Evolutionary conservation across 2,888 invertebrate genomes (phyloP).

Genomic region (Agrochola macilenta): DNA sequence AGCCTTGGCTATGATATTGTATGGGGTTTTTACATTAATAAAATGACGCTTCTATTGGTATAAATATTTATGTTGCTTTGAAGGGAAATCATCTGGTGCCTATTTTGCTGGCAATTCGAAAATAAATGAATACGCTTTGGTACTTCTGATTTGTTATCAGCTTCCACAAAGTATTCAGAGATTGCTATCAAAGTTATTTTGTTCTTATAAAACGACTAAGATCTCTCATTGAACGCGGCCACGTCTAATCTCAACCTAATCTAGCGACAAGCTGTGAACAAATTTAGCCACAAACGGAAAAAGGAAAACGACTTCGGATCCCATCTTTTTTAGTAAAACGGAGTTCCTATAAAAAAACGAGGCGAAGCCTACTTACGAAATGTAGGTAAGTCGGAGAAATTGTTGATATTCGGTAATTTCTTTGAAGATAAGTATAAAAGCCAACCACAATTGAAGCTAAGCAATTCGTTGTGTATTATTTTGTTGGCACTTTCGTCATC

Average conservation of each 20-base stretch:
- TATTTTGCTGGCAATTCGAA: too few species aligned
- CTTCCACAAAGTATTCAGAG: conserved; percentile 24
- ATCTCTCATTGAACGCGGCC: conserved; percentile 62
- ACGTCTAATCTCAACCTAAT: conserved; percentile 74
- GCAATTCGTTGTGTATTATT: not conserved
- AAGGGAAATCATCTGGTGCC: conserved; percentile 28
- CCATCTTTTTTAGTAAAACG: conserved; percentile 66
- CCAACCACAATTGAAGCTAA: not conserved
- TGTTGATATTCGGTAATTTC: conserved; percentile 52
- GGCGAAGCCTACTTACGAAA: conserved; percentile 77
- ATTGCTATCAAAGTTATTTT: conserved; percentile 43
- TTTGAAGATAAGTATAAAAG: conserved; percentile 4
- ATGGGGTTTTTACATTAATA: conserved; percentile 16
- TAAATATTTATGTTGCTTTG: conserved; percentile 49
- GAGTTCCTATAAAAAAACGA: conserved; percentile 71
- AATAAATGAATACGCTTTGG: conserved; percentile 8
- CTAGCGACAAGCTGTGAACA: conserved; percentile 76
- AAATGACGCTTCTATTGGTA: conserved; percentile 29
- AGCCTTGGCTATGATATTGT: conserved; percentile 36
- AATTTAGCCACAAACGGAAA: conserved; percentile 69
- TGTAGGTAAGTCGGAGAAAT: conserved; percentile 74
- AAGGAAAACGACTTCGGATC: conserved; percentile 58
- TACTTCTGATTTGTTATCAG: conserved; percentile 34
- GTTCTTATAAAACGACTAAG: conserved; percentile 48
- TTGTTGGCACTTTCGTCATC: not conserved